Evolutionary conservation across 2,888 invertebrate species (phyloP), one percentile per base, ranked within the genome.

Genomic region (Lasioglossum vierecki): DNA sequence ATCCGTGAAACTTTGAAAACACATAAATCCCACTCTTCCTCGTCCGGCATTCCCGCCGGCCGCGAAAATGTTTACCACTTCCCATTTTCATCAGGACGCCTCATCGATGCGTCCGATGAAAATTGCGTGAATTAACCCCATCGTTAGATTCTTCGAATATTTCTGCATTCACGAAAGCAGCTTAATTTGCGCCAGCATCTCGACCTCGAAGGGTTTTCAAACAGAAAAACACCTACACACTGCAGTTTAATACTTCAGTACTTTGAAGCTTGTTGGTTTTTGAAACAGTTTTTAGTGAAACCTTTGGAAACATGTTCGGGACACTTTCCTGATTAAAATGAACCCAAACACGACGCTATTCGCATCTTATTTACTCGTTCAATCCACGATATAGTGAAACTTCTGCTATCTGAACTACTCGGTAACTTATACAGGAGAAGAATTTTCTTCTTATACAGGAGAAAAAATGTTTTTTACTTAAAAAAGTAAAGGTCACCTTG

Each of bases 1-100:
- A 89, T 89, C 84, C 82, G 72, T 73, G 80, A 79, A 90, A 91
- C 89, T 87, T 88, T 68, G 84, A 71, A 87, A 84, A 85, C 80
- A 80, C 84, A 84, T 88, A 86, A 88, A 83, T 85, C 70, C 79
- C 70, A 49, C 72, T 77, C 73, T 71, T 84, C 75, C 49, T 80
- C 49, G 22, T n/a, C 15, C 75, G 39, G 9, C 57, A 46, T 53
- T 71, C 18, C 30, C 22, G 8, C 2, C 22, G 15, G 3, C n/a
- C 18, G 53, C n/a, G 30, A 15, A 15, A 82, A 71, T 39, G n/a
- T n/a, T 57, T 22, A 22, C 22, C 9, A 53, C 53, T 53, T 22
- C 22, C 22, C 2, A n/a, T n/a, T 53, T 53, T 53, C 53, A 53
- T 53, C 53, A 3, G n/a, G 3, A n/a, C 22, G 53, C 9, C 53